A percentile compares a stretch with the other conserved stretches of the same genome.
Evolutionary conservation across 2,888 invertebrate genomes (phyloP).

Genomic region (Dicycla oo): DNA sequence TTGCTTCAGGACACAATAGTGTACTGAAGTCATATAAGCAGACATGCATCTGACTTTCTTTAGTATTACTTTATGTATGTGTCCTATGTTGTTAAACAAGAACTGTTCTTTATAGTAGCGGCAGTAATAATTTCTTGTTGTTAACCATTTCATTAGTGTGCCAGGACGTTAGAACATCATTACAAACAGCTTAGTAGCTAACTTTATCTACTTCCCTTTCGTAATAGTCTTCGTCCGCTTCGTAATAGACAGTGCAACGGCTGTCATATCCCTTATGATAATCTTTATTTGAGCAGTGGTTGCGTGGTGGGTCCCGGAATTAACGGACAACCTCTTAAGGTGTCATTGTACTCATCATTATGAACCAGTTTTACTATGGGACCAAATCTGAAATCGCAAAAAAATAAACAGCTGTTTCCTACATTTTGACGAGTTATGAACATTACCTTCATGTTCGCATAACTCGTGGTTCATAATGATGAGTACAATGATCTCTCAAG

Average conservation of each 20-base stretch:
- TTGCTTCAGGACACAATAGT: background rate
- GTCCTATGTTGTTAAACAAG: background rate
- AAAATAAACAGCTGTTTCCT: no score
- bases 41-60: background rate
- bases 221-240: constrained; percentile 33
- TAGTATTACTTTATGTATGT: background rate
- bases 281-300: constrained; percentile 7
- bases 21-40: no score
- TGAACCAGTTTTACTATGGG: no score
- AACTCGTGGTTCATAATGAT: no score
- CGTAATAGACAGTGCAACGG: constrained; percentile 12
- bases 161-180: constrained; percentile 47
- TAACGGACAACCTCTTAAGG: no score
- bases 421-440: no score
- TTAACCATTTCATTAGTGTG: constrained; percentile 47
- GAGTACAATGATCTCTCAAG: no score
- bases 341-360: no score
- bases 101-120: background rate
- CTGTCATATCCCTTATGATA: constrained; percentile 29
- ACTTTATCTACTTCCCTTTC: constrained; percentile 47
- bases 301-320: no score
- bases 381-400: no score
- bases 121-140: constrained; percentile 8
- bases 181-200: constrained; percentile 43
- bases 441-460: no score